A percentile compares a stretch with the other conserved stretches of the same genome.
Evolutionary conservation across 2,797 vertebrate species (phyloP).

Genomic region (Bradypodion pumilum): DNA sequence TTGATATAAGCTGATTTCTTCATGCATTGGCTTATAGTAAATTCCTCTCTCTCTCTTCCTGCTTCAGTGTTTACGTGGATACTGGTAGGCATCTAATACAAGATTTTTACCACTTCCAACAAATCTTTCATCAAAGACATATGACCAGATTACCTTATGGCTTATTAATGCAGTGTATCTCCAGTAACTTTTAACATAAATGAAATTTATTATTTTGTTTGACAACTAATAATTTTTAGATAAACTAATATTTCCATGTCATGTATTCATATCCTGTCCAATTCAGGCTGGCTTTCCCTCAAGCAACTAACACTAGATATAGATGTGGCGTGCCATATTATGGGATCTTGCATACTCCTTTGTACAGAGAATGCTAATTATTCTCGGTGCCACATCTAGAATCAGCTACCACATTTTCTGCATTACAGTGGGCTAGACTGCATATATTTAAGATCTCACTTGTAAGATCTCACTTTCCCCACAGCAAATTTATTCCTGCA

Average conservation of each 20-base stretch:
- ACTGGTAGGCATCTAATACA: conserved; percentile 27
- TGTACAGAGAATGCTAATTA: neutral
- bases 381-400: neutral
- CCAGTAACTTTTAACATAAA: conserved; percentile 21
- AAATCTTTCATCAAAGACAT: conserved; percentile 27
- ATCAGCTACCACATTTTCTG: neutral
- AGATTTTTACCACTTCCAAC: conserved; percentile 38
- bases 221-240: neutral
- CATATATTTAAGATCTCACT: neutral
- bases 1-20: conserved; percentile 34
- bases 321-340: no score
- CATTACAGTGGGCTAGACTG: neutral
- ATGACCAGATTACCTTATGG: conserved; percentile 14
- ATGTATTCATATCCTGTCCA: neutral
- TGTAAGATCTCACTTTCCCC: no score
- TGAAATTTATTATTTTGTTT: neutral
- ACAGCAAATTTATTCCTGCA: neutral
- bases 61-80: conserved; percentile 43
- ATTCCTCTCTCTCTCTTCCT: conserved; percentile 35
- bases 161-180: conserved; percentile 19
- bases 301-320: neutral
- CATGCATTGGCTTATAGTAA: conserved; percentile 33
- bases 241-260: neutral
- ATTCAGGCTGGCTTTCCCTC: neutral
- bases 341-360: neutral